These are phyloP conservation scores for Microchirus variegatus DNA, from an alignment of 2,797 vertebrate species.

Conservation along the genomic window DNA sequence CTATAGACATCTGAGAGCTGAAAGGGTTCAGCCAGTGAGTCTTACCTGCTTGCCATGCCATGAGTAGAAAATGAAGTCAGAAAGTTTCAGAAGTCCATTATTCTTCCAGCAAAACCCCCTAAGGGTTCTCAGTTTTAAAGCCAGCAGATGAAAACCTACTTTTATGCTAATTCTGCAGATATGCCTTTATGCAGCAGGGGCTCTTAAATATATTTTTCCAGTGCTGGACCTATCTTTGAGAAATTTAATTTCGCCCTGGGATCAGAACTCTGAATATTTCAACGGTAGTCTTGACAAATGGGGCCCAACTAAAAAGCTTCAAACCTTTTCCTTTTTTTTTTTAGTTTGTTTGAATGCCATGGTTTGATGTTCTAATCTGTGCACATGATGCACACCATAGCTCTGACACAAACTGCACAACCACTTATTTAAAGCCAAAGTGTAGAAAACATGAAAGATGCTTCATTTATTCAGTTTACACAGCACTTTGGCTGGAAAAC, in stretches of 20 bases:
- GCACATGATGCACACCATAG: slow-evolving; percentile 3
- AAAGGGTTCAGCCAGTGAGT: background rate
- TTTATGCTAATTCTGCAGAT: slow-evolving; percentile 75
- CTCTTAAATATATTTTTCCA: slow-evolving; percentile 58
- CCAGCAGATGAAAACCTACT: slow-evolving; percentile 68
- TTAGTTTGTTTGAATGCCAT: slow-evolving; percentile 2
- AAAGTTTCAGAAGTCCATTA: slow-evolving; percentile 74
- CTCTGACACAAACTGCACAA: slow-evolving; percentile 1
- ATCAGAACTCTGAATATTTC: slow-evolving; percentile 55
- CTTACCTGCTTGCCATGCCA: slow-evolving; percentile 31
- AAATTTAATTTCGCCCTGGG: slow-evolving; percentile 50
- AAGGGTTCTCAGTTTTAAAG: slow-evolving; percentile 63
- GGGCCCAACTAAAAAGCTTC: slow-evolving; percentile 24
- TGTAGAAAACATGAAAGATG: slow-evolving; percentile 2
- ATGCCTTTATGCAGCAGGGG: slow-evolving; percentile 53
- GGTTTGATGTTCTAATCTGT: slow-evolving; percentile 9
- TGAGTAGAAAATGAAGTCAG: slow-evolving; percentile 56
- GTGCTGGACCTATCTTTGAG: slow-evolving; percentile 41
- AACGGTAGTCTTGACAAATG: slow-evolving; percentile 37
- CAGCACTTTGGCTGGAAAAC: background rate
- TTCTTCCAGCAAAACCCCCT: slow-evolving; percentile 51
- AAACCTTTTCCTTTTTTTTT: background rate
- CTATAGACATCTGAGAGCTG: background rate
- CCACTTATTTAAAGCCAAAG: slow-evolving; percentile 6
- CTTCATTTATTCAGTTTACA: slow-evolving; percentile 4